Conservation (phyloP, 2,797 vertebrate genomes). For the Sebastes reedi region DNA sequence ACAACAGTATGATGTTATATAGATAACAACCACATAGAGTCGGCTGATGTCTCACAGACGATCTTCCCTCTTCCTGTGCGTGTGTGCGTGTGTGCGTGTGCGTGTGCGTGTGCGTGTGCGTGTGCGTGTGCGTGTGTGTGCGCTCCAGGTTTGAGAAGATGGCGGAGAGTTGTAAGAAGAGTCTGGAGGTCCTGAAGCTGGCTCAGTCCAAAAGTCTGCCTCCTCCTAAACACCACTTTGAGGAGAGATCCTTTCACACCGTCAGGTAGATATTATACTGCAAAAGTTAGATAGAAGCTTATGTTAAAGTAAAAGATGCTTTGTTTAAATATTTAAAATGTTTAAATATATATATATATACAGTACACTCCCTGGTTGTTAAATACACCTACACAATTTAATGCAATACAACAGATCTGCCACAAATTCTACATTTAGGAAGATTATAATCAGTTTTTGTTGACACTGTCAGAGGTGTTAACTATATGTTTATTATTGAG, state of each 20-base stretch:
- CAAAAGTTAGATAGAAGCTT: not conserved
- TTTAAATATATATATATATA: not conserved
- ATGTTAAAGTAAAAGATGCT: not conserved
- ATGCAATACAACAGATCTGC: not conserved
- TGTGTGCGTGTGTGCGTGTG: not conserved
- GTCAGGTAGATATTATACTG: conserved; percentile 82
- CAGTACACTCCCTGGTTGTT: not conserved
- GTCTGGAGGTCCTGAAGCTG: conserved; percentile 90
- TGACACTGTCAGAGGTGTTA: too few species aligned
- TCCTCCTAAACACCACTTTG: conserved; percentile 94
- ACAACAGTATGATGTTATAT: rapidly evolving
- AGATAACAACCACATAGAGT: too few species aligned
- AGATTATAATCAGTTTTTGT: not conserved
- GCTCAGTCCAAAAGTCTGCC: conserved; percentile 89
- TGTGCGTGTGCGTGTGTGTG: not conserved
- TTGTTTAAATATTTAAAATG: not conserved
- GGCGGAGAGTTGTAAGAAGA: conserved; percentile 90
- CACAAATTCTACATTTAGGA: not conserved
- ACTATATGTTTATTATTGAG: not conserved
- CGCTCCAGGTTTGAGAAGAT: conserved; percentile 92
- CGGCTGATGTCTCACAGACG: too few species aligned
- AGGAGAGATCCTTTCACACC: conserved; percentile 91
- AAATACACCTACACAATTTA: not conserved
- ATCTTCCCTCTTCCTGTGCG: not conserved
- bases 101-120: not conserved